Evolutionary conservation across 2,888 invertebrate species (phyloP), one percentile per base, ranked within the genome.

Genomic region (Drosophila cyrtoloma): DNA sequence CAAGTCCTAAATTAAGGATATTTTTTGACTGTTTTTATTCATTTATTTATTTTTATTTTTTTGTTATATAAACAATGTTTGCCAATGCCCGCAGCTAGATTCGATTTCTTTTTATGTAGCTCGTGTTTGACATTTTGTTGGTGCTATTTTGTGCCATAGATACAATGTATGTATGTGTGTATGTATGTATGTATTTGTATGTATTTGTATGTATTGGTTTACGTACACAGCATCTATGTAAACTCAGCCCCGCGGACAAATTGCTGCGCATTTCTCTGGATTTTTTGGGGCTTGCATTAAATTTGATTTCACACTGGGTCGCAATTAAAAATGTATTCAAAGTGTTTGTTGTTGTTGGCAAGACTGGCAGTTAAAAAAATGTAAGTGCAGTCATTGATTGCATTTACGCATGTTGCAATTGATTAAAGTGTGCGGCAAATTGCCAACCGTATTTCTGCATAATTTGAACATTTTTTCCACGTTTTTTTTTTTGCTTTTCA

Each of bases 241-340:
- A 66, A 73, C 52, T 63, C 61, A 35, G 68, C 44, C 67, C 74
- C 22, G 32, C 55, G 70, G 73, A 47, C 67, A 76, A 73, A 81
- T 77, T 62, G 65, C 53, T 58, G 62, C 33, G 44, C 56, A 64
- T 74, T 74, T 82, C 19, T 55, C 32, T 50, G 51, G 14, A 22
- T 44, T 57, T 44, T 60, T 42, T 65, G 22, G 19, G 12, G 1
- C 5, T 19, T 14, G 51, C 53, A 63, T 79, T 71, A 75, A 83
- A 79, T 73, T 70, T 67, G 47, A 79, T 74, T 71, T 57, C 65
- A 56, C 57, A 67, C 69, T 30, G 56, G 35, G 26, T 62, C n/a
- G 59, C 74, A 90, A 89, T 90, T 89, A 79, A 81, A 70, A 84
- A 81, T 74, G 55, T 66, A 78, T 69, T 72, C 59, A 44, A 68